These are phyloP conservation scores for Seladonia tumulorum DNA, from an alignment of 2,888 invertebrate genomes.

Conservation along the genomic window DNA sequence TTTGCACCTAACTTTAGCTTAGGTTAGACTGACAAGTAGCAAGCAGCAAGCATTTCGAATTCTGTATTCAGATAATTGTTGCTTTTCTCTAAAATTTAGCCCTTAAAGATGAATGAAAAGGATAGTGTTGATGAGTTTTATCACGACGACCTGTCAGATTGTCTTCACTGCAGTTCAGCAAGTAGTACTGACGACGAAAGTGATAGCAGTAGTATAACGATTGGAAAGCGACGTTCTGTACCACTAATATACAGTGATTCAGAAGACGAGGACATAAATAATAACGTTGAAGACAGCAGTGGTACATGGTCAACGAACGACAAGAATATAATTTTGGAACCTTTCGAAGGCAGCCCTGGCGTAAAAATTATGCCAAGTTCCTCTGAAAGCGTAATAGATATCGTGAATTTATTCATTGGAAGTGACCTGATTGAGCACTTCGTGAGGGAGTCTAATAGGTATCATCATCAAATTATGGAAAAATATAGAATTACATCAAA, in stretches of 20 bases:
- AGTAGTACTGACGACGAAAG: no score
- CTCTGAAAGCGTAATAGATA: conserved; percentile 27
- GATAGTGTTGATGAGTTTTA: no score
- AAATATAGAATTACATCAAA: conserved; percentile 49
- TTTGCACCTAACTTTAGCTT: no score
- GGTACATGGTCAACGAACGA: conserved; percentile 58
- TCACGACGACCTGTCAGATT: background rate
- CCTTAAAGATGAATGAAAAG: background rate
- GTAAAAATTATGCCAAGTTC: conserved; percentile 47
- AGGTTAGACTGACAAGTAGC: no score
- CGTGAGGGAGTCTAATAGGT: conserved; percentile 55
- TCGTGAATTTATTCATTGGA: conserved; percentile 55
- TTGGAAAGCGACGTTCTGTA: background rate
- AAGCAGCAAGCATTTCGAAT: no score
- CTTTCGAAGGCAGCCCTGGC: conserved; percentile 54
- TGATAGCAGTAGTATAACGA: background rate
- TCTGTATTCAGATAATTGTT: no score
- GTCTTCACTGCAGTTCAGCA: background rate
- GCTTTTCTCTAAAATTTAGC: background rate
- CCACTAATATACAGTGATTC: background rate
- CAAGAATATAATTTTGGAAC: conserved; percentile 48
- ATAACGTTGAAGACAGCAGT: conserved; percentile 40
- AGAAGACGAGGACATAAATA: background rate
- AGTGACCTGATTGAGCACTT: conserved; percentile 58
- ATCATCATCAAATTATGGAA: conserved; percentile 50